Percentiles rank a stretch among this genome's conserved stretches.
Evolutionary conservation across 2,113 vertebrate genomes (phyloP).

Genomic region (Silurus meridionalis): DNA sequence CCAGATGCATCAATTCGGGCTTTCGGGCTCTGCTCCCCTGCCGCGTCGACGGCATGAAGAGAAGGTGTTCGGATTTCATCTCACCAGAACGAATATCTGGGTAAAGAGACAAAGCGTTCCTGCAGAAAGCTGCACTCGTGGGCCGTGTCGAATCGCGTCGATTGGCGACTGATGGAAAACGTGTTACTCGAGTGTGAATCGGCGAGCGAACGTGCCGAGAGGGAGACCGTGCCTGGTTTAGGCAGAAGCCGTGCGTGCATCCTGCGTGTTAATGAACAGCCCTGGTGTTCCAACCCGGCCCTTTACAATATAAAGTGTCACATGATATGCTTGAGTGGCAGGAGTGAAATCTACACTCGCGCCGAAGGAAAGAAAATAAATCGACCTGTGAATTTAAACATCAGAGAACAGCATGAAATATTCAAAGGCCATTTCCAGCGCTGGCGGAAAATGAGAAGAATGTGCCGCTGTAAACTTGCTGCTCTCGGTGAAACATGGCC

Average conservation of each 20-base stretch:
- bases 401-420: slow-evolving; percentile 27
- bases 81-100: background rate
- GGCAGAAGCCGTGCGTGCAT: background rate
- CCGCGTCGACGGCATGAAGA: background rate
- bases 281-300: background rate
- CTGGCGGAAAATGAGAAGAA: background rate
- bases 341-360: background rate
- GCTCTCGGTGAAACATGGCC: background rate
- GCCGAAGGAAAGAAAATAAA: background rate
- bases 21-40: background rate
- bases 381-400: background rate
- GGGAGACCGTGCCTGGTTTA: background rate
- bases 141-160: slow-evolving; percentile 52
- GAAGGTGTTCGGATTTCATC: slow-evolving; percentile 3
- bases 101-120: background rate
- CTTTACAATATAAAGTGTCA: background rate
- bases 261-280: slow-evolving; percentile 12
- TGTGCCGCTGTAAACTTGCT: background rate
- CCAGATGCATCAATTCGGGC: slow-evolving; percentile 20
- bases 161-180: slow-evolving; percentile 59
- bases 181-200: slow-evolving; percentile 10
- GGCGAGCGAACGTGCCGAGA: background rate
- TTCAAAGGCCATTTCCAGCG: slow-evolving; percentile 11
- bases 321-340: background rate
- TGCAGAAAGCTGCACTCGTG: slow-evolving; percentile 8